Evolutionary conservation across 53 echinoderm and acorn worm species (phyloP), one percentile per base, ranked within the genome.

Genomic region (Astropecten irregularis): DNA sequence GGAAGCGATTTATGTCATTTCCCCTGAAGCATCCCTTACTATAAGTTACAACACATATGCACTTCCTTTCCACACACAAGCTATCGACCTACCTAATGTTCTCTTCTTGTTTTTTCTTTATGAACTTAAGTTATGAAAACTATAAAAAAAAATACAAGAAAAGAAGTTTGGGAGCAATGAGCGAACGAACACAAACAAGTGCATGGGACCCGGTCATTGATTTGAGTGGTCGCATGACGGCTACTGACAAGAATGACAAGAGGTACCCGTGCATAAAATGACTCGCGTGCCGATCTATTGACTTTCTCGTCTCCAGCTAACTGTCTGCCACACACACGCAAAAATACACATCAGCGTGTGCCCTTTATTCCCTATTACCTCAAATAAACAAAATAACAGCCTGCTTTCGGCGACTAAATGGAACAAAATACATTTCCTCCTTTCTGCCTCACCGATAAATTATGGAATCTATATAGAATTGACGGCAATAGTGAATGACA

Each of bases 371-470:
- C 31, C 18, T 77, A 60, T 77, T 61, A 77, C 77, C 77, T 77
- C 77, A 77, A 71, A 77, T 77, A 77, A 77, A 77, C 77, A 77
- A 77, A 77, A 77, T 61, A 62, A 77, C 77, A 77, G 77, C 77
- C 62, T 58, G 48, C 77, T 58, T 58, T 60, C 77, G 77, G 31
- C 46, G 77, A 61, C 62, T 14, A 39, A 60, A 40, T 19, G 29
- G 77, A 36, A 42, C 34, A 76, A 77, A 61, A 60, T 77, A 77
- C 56, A 55, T 55, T 55, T 60, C 46, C 38, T 32, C 32, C 56
- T 77, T 76, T 30, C 37, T 20, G 18, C 60, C 46, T 61, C 38
- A 28, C 77, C 62, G 56, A 77, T 77, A 77, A 77, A 77, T 77
- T 77, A 77, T 77, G 61, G 77, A 77, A 62, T 77, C 77, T 42